Percentiles rank a stretch among this genome's conserved stretches.
These are phyloP conservation scores for Siniperca chuatsi DNA, from an alignment of 2,113 vertebrate species.

Conservation along the genomic window DNA sequence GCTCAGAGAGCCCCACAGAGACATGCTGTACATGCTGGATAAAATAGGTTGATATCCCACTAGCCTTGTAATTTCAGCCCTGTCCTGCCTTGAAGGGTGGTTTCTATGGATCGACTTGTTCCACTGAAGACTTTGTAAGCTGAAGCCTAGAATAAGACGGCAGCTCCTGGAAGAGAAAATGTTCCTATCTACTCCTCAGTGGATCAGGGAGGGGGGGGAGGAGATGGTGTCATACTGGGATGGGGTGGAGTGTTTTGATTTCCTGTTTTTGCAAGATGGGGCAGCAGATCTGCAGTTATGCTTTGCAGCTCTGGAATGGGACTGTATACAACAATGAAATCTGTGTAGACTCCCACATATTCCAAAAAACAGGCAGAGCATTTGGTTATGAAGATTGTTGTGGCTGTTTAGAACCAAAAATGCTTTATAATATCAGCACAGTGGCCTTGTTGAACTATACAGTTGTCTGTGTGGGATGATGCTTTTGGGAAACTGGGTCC, in stretches of 20 bases:
- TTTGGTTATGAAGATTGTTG: neutral
- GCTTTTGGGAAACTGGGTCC: constrained; percentile 53
- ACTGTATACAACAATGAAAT: constrained; percentile 26
- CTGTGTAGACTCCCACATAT: constrained; percentile 10
- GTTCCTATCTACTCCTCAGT: constrained; percentile 9
- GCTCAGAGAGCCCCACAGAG: constrained; percentile 34
- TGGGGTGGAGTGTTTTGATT: constrained; percentile 72
- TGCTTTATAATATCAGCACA: neutral
- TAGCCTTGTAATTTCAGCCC: constrained; percentile 54
- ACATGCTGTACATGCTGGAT: neutral
- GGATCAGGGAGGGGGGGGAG: constrained; percentile 28
- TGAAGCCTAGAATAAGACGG: constrained; percentile 18
- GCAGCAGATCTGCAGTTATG: constrained; percentile 65
- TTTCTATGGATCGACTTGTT: constrained; percentile 34
- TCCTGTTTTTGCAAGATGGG: constrained; percentile 77
- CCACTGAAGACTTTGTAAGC: constrained; percentile 5
- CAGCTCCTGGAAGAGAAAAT: neutral
- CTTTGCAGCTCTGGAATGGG: constrained; percentile 65
- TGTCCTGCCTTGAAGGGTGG: constrained; percentile 9
- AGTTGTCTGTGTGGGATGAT: constrained; percentile 52
- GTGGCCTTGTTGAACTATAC: neutral
- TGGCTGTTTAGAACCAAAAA: neutral
- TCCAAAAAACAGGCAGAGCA: constrained; percentile 11
- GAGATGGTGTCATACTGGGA: constrained; percentile 54
- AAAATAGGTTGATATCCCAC: constrained; percentile 56